Evolutionary conservation across 2,797 vertebrate genomes (phyloP).

Genomic region (Coendou prehensilis): DNA sequence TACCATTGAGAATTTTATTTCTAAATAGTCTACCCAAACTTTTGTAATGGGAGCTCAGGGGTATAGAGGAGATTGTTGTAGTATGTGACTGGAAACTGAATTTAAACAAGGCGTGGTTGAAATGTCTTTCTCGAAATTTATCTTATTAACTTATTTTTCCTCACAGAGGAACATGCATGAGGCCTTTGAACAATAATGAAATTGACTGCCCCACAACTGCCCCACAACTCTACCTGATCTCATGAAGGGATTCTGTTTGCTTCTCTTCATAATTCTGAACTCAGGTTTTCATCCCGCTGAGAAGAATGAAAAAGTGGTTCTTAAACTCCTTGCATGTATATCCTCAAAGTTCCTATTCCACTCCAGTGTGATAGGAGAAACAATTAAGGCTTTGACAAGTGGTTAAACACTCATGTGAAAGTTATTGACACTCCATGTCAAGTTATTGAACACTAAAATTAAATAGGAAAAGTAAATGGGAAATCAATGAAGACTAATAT

Average conservation of each 20-base stretch:
- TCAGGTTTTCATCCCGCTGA: background rate
- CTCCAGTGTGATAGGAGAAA: background rate
- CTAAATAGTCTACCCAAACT: background rate
- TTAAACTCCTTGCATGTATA: background rate
- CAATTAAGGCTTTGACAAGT: conserved; percentile 12
- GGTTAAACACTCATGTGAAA: conserved; percentile 14
- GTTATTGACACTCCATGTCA: background rate
- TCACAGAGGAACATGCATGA: background rate
- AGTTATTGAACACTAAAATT: conserved; percentile 37
- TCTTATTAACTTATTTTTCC: background rate
- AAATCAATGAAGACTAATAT: conserved; percentile 36
- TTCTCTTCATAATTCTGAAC: background rate
- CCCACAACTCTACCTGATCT: background rate
- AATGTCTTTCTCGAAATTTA: background rate
- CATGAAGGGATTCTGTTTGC: background rate
- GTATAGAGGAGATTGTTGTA: background rate
- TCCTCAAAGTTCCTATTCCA: background rate
- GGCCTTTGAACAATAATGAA: background rate
- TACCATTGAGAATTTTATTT: conserved; percentile 22
- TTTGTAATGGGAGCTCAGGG: background rate
- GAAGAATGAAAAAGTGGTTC: background rate
- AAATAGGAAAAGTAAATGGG: conserved; percentile 7
- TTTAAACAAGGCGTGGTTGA: background rate
- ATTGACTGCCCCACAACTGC: background rate
- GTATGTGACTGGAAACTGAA: background rate